A percentile compares a stretch with the other conserved stretches of the same genome.
phyloP scores from a whole-genome alignment of 2,888 invertebrate species.

The Sabatieria punctata region DNA sequence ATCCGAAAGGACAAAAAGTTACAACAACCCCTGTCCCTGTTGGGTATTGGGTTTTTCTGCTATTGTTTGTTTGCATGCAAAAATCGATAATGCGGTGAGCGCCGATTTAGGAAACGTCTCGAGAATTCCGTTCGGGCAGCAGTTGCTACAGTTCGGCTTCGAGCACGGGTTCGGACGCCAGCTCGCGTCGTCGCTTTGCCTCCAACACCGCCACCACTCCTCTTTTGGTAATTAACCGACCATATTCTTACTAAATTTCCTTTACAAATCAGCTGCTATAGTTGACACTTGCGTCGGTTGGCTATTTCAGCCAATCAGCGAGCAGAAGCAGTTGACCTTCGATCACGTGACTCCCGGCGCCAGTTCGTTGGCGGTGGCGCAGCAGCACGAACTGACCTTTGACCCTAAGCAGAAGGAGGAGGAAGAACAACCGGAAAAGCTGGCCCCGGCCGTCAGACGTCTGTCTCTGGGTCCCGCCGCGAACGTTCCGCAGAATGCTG shows the following conservation, averaged over 20 bases:
- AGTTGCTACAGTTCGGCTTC: not conserved
- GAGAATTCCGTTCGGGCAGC: conserved; percentile 9
- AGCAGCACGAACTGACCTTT: not conserved
- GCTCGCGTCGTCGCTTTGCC: not conserved
- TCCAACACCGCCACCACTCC: not conserved
- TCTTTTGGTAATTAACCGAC: not conserved
- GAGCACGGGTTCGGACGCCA: not conserved
- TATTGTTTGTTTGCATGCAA: too few relatives aligned
- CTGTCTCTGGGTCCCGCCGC: not conserved
- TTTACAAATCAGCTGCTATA: not conserved
- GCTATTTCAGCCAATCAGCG: not conserved
- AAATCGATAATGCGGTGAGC: too few relatives aligned
- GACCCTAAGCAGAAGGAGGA: not conserved
- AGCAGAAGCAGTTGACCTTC: conserved; percentile 4
- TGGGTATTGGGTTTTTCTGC: too few relatives aligned
- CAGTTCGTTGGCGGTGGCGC: not conserved
- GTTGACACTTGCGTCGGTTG: not conserved
- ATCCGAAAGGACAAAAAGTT: too few relatives aligned
- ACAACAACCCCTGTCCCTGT: too few relatives aligned
- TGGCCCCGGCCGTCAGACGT: not conserved
- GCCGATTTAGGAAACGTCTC: conserved; percentile 7
- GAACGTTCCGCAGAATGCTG: not conserved
- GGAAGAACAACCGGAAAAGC: not conserved
- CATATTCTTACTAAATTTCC: not conserved
- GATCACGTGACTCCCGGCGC: too few relatives aligned